Evolutionary conservation across 2,113 vertebrate species (phyloP).

Genomic region (Melanerpes formicivorus): DNA sequence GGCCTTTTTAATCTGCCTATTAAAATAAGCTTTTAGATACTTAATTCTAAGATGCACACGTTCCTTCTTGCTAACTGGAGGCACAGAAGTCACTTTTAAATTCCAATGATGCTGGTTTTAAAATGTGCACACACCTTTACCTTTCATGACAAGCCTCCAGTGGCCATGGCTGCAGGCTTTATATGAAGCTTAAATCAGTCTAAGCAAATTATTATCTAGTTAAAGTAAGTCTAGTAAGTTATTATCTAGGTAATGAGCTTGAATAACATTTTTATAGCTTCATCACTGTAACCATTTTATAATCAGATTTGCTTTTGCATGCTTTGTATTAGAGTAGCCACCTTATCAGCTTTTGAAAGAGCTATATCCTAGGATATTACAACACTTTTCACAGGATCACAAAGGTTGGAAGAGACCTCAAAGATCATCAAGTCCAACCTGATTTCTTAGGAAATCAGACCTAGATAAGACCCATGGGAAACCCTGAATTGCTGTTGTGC

Average conservation of each 20-base stretch:
- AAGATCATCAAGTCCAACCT: too few species aligned
- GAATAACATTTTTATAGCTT: background rate
- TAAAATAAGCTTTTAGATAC: background rate
- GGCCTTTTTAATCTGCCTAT: background rate
- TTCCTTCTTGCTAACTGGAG: background rate
- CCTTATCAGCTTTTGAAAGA: background rate
- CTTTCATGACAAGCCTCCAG: background rate
- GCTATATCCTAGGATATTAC: background rate
- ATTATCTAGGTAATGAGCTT: background rate
- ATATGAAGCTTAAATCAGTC: background rate
- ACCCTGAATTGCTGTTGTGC: background rate
- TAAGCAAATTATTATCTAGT: background rate
- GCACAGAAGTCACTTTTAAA: background rate
- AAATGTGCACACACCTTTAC: background rate
- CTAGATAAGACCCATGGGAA: background rate
- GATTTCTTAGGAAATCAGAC: background rate
- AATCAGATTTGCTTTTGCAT: background rate
- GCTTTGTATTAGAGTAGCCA: background rate
- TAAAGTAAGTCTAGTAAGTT: background rate
- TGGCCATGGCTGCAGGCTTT: background rate
- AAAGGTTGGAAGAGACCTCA: too few species aligned
- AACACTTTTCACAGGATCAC: background rate
- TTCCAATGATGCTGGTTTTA: background rate
- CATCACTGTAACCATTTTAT: background rate
- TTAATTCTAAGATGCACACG: background rate